Evolutionary conservation across 2,113 vertebrate genomes (phyloP).

Genomic region (Syrmaticus mikado): DNA sequence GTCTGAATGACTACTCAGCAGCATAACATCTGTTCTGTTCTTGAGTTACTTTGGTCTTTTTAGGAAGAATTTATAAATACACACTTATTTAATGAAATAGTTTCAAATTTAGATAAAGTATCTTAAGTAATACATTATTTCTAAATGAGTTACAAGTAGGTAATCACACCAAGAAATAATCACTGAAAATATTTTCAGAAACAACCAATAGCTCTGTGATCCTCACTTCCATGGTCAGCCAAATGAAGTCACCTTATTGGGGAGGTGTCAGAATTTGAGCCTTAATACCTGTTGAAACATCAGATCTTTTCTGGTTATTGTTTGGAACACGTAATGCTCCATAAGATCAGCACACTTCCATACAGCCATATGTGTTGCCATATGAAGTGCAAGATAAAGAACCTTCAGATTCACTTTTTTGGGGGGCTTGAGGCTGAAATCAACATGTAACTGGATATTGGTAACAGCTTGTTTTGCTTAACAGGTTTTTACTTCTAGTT

Average conservation of each 20-base stretch:
- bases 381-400: neutral
- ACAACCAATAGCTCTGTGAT: neutral
- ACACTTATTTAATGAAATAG: neutral
- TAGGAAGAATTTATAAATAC: neutral
- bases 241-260: neutral
- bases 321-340: neutral
- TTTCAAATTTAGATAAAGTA: neutral
- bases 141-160: neutral
- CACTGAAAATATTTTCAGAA: neutral
- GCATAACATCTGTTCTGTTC: conserved; percentile 22
- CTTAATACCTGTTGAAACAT: neutral
- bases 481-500: neutral
- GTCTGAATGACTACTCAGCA: neutral
- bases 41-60: neutral
- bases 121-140: neutral
- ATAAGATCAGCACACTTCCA: neutral
- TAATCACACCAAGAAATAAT: neutral
- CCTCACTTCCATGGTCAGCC: neutral
- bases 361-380: neutral
- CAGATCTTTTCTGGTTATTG: neutral
- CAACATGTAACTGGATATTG: neutral
- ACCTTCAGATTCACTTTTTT: neutral
- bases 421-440: neutral
- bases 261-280: neutral
- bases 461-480: neutral